Percentiles rank a stretch among this genome's conserved stretches.
Conservation (phyloP, 2,888 invertebrate genomes). For the Microchrysa polita region DNA sequence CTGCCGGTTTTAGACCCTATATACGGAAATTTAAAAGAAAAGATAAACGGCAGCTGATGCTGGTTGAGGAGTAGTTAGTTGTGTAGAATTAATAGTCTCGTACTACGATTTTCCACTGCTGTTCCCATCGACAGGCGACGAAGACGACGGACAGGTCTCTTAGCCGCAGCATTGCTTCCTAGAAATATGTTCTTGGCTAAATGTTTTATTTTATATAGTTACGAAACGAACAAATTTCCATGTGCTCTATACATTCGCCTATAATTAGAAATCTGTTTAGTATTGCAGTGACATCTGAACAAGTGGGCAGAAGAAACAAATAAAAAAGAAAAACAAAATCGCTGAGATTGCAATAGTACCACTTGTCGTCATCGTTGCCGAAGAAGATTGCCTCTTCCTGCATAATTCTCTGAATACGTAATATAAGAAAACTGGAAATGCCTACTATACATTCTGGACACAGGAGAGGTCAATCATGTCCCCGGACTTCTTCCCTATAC, state of each 20-base stretch:
- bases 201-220: slow-evolving; percentile 17
- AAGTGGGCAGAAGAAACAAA: background rate
- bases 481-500: slow-evolving; percentile 17
- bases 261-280: slow-evolving; percentile 33
- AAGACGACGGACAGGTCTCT: slow-evolving; percentile 6
- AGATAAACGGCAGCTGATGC: background rate
- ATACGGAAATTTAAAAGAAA: background rate
- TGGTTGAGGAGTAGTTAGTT: no score
- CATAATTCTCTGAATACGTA: slow-evolving; percentile 4
- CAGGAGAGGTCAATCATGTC: slow-evolving; percentile 30
- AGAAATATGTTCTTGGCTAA: slow-evolving; percentile 26
- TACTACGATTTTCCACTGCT: background rate
- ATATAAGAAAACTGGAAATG: slow-evolving; percentile 11
- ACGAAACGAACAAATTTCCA: slow-evolving; percentile 25
- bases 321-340: no score
- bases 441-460: background rate
- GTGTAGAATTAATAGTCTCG: no score
- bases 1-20: slow-evolving; percentile 11
- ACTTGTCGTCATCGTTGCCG: background rate
- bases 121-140: background rate
- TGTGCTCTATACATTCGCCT: slow-evolving; percentile 14
- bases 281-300: background rate
- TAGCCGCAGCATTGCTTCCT: slow-evolving; percentile 30
- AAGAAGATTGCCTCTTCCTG: slow-evolving; percentile 9
- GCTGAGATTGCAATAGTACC: no score